Percentiles rank a stretch among this genome's conserved stretches.
These are phyloP conservation scores for Leucoma salicis DNA, from an alignment of 2,888 invertebrate species.

Conservation along the genomic window DNA sequence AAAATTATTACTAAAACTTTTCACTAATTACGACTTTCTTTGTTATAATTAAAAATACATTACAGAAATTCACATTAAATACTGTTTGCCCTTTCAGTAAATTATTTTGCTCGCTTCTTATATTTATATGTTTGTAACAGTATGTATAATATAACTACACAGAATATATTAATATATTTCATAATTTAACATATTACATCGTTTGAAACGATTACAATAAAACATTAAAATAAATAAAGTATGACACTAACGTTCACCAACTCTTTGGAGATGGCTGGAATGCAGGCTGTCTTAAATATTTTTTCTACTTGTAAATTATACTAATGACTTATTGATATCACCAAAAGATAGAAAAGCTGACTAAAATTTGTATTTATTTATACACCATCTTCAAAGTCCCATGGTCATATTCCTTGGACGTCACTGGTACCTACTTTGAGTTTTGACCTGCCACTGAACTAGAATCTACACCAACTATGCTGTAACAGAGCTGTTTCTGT, in stretches of 20 bases:
- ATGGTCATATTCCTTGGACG: neutral
- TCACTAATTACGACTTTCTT: too few relatives aligned
- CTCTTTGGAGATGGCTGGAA: conserved; percentile 44
- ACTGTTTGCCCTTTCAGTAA: too few relatives aligned
- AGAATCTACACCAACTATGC: too few relatives aligned
- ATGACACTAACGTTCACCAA: conserved; percentile 17
- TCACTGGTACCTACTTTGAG: too few relatives aligned
- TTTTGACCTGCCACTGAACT: too few relatives aligned
- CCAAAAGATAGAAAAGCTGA: neutral
- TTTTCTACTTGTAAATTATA: neutral
- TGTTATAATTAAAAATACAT: too few relatives aligned
- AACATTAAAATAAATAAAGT: conserved; percentile 24
- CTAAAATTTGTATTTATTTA: neutral
- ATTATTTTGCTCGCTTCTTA: too few relatives aligned
- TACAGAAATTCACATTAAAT: too few relatives aligned
- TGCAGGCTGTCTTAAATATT: conserved; percentile 43
- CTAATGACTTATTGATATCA: neutral
- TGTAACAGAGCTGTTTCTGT: too few relatives aligned
- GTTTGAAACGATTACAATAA: conserved; percentile 50
- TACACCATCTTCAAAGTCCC: too few relatives aligned
- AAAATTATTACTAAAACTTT: too few relatives aligned
- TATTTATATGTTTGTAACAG: conserved; percentile 2
- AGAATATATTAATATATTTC: conserved; percentile 2
- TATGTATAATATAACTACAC: conserved; percentile 12
- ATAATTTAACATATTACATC: conserved; percentile 37